Evolutionary conservation across 1,140 invertebrate genomes (phyloP), one percentile per base, ranked within the genome.

Genomic region (Formica exsecta): DNA sequence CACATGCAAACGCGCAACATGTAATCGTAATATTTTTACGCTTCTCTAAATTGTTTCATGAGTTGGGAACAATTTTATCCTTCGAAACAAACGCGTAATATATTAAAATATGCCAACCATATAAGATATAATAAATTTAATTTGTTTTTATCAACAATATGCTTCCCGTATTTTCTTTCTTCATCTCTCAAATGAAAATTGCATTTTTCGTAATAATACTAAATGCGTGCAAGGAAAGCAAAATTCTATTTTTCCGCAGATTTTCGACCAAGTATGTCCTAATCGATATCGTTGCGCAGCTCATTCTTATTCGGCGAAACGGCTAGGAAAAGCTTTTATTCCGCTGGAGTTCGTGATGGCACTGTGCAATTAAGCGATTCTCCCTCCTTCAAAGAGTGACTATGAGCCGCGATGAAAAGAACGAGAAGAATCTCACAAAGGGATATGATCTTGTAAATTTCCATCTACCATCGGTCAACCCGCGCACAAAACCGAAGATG

Each of bases 361-460:
- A 73, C 79, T 83, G 79, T 68, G 68, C 79, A 83, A 83, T 83
- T 83, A 83, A 83, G 68, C 79, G 54, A 73, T 83, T 73, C 79
- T 62, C 68, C 68, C 54, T 73, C 38, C 68, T 74, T 83, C 68
- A 83, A 83, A 73, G 79, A 83, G 79, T 74, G 79, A 29, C 54
- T 73, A 61, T 61, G 79, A 83, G 66, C 66, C 25, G 38, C 79
- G 54, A 73, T 83, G 54, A 83, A 83, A 83, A 83, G 79, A 83
- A 83, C 19, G 66, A 29, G 68, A 83, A 83, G 68, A 83, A 83
- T 83, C 79, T 83, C 79, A 83, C 74, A 83, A 83, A 83, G 79
- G 54, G 68, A 61, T 83, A 83, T 83, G 79, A 83, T 83, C 79
- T 73, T 83, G 68, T 83, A 83, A 83, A 83, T 83, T 83, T 83